A percentile compares a stretch with the other conserved stretches of the same genome.
phyloP scores from a whole-genome alignment of 1,140 invertebrate species.

The Pinna nobilis region DNA sequence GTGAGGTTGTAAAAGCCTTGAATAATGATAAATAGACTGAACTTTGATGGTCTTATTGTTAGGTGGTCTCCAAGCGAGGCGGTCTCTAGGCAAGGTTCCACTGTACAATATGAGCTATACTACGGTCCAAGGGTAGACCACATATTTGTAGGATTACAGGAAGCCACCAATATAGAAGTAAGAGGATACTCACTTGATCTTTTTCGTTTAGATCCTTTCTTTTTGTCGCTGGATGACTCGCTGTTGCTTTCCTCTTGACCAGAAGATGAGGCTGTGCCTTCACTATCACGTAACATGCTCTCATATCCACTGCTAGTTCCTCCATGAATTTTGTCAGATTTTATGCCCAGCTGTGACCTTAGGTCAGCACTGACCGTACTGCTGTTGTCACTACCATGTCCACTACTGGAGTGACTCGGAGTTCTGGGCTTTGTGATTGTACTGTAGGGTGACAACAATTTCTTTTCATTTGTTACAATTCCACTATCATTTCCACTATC shows the following conservation, averaged over 20 bases:
- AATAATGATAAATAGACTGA: no score
- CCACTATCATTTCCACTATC: conserved; percentile 71
- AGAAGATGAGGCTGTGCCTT: conserved; percentile 78
- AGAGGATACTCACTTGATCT: conserved; percentile 56
- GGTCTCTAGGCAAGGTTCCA: no score
- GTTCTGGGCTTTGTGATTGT: conserved; percentile 71
- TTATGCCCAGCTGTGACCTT: conserved; percentile 59
- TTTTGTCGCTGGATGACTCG: conserved; percentile 67
- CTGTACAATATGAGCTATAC: no score
- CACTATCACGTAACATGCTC: conserved; percentile 86
- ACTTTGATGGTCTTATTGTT: no score
- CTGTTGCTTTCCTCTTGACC: conserved; percentile 71
- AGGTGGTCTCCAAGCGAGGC: no score
- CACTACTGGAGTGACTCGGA: conserved; percentile 73
- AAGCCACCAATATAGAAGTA: no score
- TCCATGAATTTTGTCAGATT: conserved; percentile 63
- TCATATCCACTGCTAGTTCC: conserved; percentile 91
- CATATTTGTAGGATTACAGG: no score
- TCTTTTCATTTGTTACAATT: conserved; percentile 65
- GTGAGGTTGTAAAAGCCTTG: no score
- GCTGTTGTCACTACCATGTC: conserved; percentile 74
- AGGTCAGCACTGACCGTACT: conserved; percentile 66
- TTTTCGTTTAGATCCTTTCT: conserved; percentile 66
- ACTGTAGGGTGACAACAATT: conserved; percentile 70
- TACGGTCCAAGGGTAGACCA: no score